phyloP scores from a whole-genome alignment of 2,888 invertebrate species.

The Mellilla xanthometata region DNA sequence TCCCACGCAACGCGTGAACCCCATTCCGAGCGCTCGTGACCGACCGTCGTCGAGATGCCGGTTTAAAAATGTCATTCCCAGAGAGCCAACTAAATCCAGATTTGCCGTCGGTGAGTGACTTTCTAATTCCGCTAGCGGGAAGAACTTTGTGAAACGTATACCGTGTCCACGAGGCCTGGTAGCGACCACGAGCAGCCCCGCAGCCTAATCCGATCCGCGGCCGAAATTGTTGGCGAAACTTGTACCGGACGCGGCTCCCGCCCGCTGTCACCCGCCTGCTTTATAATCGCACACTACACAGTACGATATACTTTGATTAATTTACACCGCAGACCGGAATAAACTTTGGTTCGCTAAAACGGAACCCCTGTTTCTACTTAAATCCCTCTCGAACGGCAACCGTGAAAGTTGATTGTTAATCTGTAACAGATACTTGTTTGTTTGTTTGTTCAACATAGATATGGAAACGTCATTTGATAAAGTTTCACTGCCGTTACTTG shows the following conservation, averaged over 20 bases:
- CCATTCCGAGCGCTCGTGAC: constrained; percentile 49
- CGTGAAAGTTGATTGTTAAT: constrained; percentile 66
- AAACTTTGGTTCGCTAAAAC: constrained; percentile 71
- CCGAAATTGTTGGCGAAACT: constrained; percentile 67
- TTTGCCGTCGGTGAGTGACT: constrained; percentile 76
- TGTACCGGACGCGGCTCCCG: constrained; percentile 48
- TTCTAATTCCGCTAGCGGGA: constrained; percentile 70
- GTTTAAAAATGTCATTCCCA: constrained; percentile 74
- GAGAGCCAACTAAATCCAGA: constrained; percentile 70
- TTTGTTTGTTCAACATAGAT: constrained; percentile 44
- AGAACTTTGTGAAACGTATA: constrained; percentile 80
- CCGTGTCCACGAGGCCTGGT: constrained; percentile 72
- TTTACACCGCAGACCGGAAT: constrained; percentile 68
- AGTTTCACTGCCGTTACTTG: constrained; percentile 42
- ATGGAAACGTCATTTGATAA: constrained; percentile 43
- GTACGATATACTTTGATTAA: constrained; percentile 73
- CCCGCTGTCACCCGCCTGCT: constrained; percentile 48
- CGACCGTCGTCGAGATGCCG: constrained; percentile 50
- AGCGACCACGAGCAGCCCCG: constrained; percentile 68
- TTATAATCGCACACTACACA: constrained; percentile 67
- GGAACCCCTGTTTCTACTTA: constrained; percentile 65
- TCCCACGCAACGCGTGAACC: constrained; percentile 57
- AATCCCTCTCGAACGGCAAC: constrained; percentile 56
- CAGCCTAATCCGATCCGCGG: constrained; percentile 72
- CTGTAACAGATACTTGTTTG: constrained; percentile 57